Evolutionary conservation across 2,113 vertebrate species (phyloP).

Genomic region (Thermophis baileyi): DNA sequence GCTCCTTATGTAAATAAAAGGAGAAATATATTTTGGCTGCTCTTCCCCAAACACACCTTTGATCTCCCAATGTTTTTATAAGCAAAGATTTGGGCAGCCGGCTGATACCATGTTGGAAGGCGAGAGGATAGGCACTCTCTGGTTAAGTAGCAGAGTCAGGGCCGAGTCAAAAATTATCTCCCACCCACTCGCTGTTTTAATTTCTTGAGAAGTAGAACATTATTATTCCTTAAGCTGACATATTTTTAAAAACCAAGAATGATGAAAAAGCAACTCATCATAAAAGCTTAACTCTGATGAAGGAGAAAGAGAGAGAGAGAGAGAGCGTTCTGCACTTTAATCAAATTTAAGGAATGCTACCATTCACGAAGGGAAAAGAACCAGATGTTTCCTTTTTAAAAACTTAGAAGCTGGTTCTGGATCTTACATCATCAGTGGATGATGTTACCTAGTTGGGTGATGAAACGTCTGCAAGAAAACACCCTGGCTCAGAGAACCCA

Average conservation of each 20-base stretch:
- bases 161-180: neutral
- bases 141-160: neutral
- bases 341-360: neutral
- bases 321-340: no score
- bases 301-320: neutral
- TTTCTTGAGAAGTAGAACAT: neutral
- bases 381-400: neutral
- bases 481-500: no score
- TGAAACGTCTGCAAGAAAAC: no score
- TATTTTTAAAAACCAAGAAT: neutral
- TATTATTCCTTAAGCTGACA: neutral
- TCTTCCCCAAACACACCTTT: neutral
- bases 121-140: neutral
- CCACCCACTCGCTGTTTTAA: neutral
- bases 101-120: accelerated
- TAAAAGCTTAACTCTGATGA: neutral
- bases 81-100: neutral
- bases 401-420: neutral
- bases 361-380: conserved; percentile 36
- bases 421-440: no score
- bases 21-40: neutral
- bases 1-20: accelerated
- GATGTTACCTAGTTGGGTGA: no score
- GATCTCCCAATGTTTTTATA: neutral
- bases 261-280: neutral